These are phyloP conservation scores for Sepioteuthis lessoniana DNA, from an alignment of 2,888 invertebrate genomes.

Conservation along the genomic window DNA sequence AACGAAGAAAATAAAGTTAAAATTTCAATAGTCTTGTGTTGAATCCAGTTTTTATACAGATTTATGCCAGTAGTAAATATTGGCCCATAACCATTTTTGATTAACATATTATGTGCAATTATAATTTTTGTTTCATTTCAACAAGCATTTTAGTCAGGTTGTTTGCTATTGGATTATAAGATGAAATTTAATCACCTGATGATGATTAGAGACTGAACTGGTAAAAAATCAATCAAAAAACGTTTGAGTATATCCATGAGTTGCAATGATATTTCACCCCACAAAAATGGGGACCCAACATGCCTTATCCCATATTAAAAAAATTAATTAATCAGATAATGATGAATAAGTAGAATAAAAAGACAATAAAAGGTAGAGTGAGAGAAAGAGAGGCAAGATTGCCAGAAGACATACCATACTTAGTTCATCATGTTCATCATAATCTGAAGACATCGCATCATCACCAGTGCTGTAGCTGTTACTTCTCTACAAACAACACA, in stretches of 20 bases:
- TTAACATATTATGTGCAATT: no score
- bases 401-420: slow-evolving; percentile 47
- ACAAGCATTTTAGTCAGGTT: no score
- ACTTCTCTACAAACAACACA: slow-evolving; percentile 57
- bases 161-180: no score
- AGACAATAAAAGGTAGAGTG: neutral
- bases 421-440: slow-evolving; percentile 61
- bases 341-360: neutral
- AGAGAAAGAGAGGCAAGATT: neutral
- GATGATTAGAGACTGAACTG: no score
- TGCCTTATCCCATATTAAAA: neutral
- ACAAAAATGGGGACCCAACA: neutral
- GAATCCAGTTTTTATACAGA: no score
- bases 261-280: neutral
- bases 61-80: no score
- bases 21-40: no score
- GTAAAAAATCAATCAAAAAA: no score
- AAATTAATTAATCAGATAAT: neutral
- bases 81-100: no score
- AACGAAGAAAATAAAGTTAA: no score
- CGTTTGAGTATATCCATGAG: neutral
- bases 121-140: no score
- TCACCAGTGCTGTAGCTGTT: slow-evolving; percentile 64
- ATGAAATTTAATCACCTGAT: no score
- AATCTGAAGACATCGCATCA: slow-evolving; percentile 64